A percentile compares a stretch with the other conserved stretches of the same genome.
phyloP scores from a whole-genome alignment of 2,888 invertebrate genomes.

The Apamea anceps region DNA sequence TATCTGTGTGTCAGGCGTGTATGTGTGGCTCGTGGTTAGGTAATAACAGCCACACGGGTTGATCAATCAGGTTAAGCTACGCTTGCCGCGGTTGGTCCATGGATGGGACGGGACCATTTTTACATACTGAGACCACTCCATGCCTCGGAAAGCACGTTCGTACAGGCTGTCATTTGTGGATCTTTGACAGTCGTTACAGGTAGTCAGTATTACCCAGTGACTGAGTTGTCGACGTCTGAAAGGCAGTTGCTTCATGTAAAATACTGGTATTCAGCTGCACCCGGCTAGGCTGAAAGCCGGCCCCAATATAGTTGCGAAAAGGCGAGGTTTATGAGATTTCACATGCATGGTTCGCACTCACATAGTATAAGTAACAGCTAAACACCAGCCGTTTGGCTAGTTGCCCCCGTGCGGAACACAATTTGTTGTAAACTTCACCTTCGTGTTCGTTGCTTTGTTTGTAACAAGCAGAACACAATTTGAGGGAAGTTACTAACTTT shows the following conservation, averaged over 20 bases:
- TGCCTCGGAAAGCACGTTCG: neutral
- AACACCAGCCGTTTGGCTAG: constrained; percentile 4
- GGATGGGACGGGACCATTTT: neutral
- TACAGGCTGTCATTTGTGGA: neutral
- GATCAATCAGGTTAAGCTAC: neutral
- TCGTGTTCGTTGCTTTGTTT: constrained; percentile 3
- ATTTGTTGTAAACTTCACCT: constrained; percentile 27
- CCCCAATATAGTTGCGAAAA: neutral
- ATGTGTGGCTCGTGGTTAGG: no score
- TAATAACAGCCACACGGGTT: no score
- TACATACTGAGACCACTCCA: neutral
- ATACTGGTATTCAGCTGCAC: neutral
- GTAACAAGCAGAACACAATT: constrained; percentile 1
- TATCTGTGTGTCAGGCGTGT: neutral
- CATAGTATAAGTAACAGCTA: neutral
- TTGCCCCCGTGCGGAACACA: neutral
- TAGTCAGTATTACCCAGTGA: neutral
- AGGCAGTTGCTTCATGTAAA: no score
- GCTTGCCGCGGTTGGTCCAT: neutral
- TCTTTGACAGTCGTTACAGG: neutral
- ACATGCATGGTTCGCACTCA: neutral
- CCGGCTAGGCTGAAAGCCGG: neutral
- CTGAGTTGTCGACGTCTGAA: neutral
- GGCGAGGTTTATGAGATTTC: neutral
- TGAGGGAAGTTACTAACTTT: neutral